Conservation (phyloP, 1,140 invertebrate genomes). For the Hylaeus anthracinus region DNA sequence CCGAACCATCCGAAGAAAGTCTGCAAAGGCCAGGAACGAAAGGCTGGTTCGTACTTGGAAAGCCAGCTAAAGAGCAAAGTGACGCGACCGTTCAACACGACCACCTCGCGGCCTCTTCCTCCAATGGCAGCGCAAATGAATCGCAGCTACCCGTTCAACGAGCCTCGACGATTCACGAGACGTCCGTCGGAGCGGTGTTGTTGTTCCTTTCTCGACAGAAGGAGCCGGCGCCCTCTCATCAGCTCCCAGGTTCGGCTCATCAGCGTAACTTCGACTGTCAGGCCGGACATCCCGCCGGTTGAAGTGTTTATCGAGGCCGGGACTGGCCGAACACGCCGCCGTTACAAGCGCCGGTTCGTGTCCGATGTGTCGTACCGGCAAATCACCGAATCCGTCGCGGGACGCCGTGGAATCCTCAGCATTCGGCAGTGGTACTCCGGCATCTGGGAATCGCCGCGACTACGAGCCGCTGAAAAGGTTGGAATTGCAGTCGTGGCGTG, state of each 20-base stretch:
- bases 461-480: conserved; percentile 27
- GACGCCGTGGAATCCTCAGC: conserved; percentile 60
- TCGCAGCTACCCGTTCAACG: not conserved
- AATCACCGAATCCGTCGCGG: conserved; percentile 60
- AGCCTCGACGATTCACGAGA: conserved; percentile 13
- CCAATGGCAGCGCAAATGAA: not conserved
- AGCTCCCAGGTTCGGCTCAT: conserved; percentile 46
- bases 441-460: conserved; percentile 54
- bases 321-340: conserved; percentile 45
- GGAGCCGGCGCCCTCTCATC: conserved; percentile 28
- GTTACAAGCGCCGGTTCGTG: conserved; percentile 63
- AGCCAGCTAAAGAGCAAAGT: not conserved
- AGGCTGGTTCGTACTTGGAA: not conserved
- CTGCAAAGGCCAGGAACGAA: not conserved
- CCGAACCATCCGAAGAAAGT: too few species aligned
- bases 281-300: conserved; percentile 47
- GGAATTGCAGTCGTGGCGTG: conserved; percentile 36
- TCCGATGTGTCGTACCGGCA: conserved; percentile 61
- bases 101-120: not conserved
- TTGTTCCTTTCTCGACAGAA: conserved; percentile 13
- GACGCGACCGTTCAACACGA: not conserved
- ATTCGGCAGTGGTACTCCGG: conserved; percentile 49
- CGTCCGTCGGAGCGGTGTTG: not conserved
- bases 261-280: conserved; percentile 64
- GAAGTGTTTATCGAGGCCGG: conserved; percentile 63